Conservation (phyloP, 1,140 invertebrate species). For the Lordiphosa collinella region DNA sequence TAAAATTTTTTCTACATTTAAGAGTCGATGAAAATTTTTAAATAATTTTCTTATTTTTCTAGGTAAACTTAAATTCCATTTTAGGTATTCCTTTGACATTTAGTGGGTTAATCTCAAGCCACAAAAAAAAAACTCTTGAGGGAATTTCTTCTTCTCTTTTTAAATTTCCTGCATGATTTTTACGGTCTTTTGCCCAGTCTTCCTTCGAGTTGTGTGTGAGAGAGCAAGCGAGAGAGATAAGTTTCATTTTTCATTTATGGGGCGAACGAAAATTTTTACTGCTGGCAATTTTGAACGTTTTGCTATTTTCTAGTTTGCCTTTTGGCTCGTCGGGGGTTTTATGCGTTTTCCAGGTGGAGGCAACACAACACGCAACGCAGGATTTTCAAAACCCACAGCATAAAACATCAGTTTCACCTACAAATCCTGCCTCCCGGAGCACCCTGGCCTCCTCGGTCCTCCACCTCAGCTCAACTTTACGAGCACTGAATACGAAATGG, state of each 20-base stretch:
- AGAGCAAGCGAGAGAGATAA: constrained; percentile 35
- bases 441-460: not conserved
- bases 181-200: constrained; percentile 11
- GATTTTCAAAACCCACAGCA: constrained; percentile 73
- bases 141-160: not conserved
- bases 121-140: too few species aligned
- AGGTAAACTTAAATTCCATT: too few species aligned
- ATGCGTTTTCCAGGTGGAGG: constrained; percentile 10
- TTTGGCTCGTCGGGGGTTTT: constrained; percentile 30
- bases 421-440: constrained; percentile 9
- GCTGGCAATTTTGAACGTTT: constrained; percentile 69
- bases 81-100: too few species aligned
- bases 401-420: constrained; percentile 60
- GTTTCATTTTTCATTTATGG: constrained; percentile 75
- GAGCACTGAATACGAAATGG: constrained; percentile 75
- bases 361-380: constrained; percentile 59
- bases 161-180: constrained; percentile 6
- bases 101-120: too few species aligned
- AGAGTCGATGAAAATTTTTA: too few species aligned
- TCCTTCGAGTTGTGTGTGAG: too few species aligned
- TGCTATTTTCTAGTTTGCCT: constrained; percentile 61
- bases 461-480: constrained; percentile 47
- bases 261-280: constrained; percentile 53
- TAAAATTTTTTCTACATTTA: too few species aligned
- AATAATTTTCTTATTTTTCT: too few species aligned